Evolutionary conservation across 2,888 invertebrate species (phyloP).

Genomic region (Drosophila barbarae): DNA sequence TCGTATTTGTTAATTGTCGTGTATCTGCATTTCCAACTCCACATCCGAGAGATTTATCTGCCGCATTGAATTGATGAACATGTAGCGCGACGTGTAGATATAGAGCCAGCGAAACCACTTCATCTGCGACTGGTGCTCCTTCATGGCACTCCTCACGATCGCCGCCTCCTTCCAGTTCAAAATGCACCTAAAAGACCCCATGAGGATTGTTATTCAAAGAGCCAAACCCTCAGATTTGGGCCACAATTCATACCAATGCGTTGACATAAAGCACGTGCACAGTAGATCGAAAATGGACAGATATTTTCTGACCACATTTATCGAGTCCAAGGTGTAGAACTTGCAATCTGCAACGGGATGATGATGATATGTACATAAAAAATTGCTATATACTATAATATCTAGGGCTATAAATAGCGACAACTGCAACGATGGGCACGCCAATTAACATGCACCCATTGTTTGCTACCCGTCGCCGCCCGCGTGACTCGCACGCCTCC

Average conservation of each 20-base stretch:
- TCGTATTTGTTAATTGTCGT: constrained; percentile 79
- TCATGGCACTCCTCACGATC: constrained; percentile 88
- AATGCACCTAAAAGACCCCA: constrained; percentile 82
- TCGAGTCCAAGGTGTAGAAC: constrained; percentile 91
- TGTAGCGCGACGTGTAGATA: constrained; percentile 92
- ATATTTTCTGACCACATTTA: constrained; percentile 92
- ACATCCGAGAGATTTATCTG: constrained; percentile 87
- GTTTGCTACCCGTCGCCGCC: constrained; percentile 38
- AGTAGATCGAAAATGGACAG: constrained; percentile 90
- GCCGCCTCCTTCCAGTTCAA: constrained; percentile 83
- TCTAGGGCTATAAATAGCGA: constrained; percentile 38
- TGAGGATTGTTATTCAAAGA: not conserved
- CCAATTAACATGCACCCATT: constrained; percentile 69
- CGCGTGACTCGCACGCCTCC: constrained; percentile 63
- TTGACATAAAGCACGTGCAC: constrained; percentile 87
- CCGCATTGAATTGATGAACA: constrained; percentile 92
- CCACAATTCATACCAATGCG: constrained; percentile 84
- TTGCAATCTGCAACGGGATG: constrained; percentile 85
- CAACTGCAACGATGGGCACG: constrained; percentile 53
- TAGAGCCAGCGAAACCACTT: constrained; percentile 97
- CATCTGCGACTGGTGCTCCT: constrained; percentile 92
- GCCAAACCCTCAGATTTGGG: not conserved
- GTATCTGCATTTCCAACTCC: constrained; percentile 86
- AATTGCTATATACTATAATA: constrained; percentile 40
- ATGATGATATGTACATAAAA: constrained; percentile 46